Base-by-base conservation (phyloP, 2,797 vertebrate genomes). In the Phoeniculus purpureus region DNA sequence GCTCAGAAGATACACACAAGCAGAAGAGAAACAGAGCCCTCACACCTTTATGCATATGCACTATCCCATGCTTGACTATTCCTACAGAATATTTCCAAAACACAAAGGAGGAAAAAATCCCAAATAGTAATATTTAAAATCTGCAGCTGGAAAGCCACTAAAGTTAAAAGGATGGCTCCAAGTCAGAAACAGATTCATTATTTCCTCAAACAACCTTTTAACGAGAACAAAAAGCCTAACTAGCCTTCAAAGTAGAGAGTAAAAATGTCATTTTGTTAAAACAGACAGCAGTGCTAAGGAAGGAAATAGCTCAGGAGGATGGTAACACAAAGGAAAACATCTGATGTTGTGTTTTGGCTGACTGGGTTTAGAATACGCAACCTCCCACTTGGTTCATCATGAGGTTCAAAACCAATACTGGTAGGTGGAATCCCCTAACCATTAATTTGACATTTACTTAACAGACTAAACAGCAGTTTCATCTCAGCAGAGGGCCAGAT, bases 391-490 rank as follows among this genome's bases (percentile, higher is more conserved):
- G 32, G 56, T 90, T 92, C 32, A 74, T 23, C 4, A 6, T 7
- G 65, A 73, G 25, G 60, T 91, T 95, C 72, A 91, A 94, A 93
- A 81, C 54, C 81, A 85, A 72, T 51, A 78, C 59, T 72, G 51
- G 90, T 75, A 89, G 88, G 81, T 76, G 88, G 83, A 58, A 92
- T 75, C 14, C 59, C 45, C 52, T 52, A 85, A 50, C 40, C 70
- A 75, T 68, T 85, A 88, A 95, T 94, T 25, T 81, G 78, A 83
- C 68, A 72, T 84, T 92, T 82, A 91, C 37, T 72, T 82, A 71
- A 54, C 43, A 92, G 77, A 81, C 54, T 74, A 94, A 85, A 77
- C 65, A 81, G 68, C 79, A 88, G 91, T 95, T 95, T 82, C 29
- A 68, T 51, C 90, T 77, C 90, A 89, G 51, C 5, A 78, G 88